Evolutionary conservation across 2,888 invertebrate species (phyloP), one percentile per base, ranked within the genome.

Genomic region (Plebejus anna): DNA sequence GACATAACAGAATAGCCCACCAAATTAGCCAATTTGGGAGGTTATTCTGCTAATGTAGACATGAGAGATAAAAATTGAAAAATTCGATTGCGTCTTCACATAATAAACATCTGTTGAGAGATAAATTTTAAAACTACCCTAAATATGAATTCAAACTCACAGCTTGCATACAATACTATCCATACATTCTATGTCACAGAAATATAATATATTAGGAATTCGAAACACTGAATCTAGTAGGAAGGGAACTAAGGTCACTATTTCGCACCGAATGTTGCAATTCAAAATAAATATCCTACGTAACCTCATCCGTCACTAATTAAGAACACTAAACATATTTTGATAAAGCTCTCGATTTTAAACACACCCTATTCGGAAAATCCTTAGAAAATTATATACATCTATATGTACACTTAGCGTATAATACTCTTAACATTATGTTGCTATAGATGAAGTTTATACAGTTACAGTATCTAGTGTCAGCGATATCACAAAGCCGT

Each of bases 401-500:
- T 82, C 70, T 76, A 82, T 86, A 88, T 88, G 85, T 87, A 89
- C 87, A 86, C 61, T 84, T 71, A 76, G 32, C 71, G 28, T 71
- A 76, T 76, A 76, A 76, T 71, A 76, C 76, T 76, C 76, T 76
- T 71, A 81, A 80, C 78, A 79, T 78, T 42, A 61, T 61, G 61
- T 71, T 55, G 6, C 73, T 73, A 73, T 73, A 16, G 32, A 51
- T 32, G 73, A 73, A 22, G 16, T 73, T 73, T 55, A 32, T 55
- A 55, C 55, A 47, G 47, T 22, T 72, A 72, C 72, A 73, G 28
- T 73, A 73, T 32, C 73, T 55, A 73, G 47, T 78, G 78, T 76
- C 79, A 80, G 89, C 87, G 82, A 88, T 90, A 89, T 90, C 89
- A 90, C 90, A 90, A 91, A 90, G 89, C 89, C 81, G 85, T 85